A percentile compares a stretch with the other conserved stretches of the same genome.
Evolutionary conservation across 2,113 vertebrate genomes (phyloP).

Genomic region (Gymnobelideus leadbeateri): DNA sequence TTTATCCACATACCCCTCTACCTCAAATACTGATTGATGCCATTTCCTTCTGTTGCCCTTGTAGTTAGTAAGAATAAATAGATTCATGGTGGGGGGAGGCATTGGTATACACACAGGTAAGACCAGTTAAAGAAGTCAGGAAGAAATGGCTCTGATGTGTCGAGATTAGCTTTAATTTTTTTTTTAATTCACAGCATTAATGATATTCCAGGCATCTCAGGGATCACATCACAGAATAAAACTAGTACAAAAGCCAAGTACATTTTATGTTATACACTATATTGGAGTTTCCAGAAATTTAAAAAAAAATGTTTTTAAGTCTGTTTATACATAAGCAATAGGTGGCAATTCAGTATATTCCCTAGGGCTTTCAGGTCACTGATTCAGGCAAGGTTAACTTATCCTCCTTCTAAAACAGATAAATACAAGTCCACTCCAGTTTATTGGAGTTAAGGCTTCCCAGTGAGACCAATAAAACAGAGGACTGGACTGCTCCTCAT

Average conservation of each 20-base stretch:
- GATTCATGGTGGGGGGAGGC: background rate
- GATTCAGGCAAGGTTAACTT: slow-evolving; percentile 16
- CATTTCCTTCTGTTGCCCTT: slow-evolving; percentile 26
- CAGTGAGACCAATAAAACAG: slow-evolving; percentile 45
- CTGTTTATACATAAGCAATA: background rate
- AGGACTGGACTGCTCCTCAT: background rate
- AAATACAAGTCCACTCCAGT: slow-evolving; percentile 5
- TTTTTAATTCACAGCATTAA: background rate
- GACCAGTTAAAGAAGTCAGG: slow-evolving; percentile 40
- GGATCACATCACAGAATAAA: background rate
- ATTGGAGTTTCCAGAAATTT: background rate
- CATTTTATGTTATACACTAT: background rate
- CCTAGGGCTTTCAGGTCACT: slow-evolving; percentile 9
- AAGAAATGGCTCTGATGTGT: slow-evolving; percentile 31
- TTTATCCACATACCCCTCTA: slow-evolving; percentile 10
- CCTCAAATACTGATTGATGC: slow-evolving; percentile 40
- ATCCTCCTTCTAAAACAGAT: slow-evolving; percentile 45
- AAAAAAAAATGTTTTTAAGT: background rate
- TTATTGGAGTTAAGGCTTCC: slow-evolving; percentile 17
- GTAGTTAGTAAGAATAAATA: slow-evolving; percentile 43
- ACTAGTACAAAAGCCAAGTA: slow-evolving; percentile 26
- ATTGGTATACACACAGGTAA: background rate
- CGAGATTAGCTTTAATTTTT: slow-evolving; percentile 37
- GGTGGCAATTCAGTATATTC: background rate
- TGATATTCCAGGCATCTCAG: background rate